Evolutionary conservation across 2,113 vertebrate species (phyloP), one percentile per base, ranked within the genome.

Genomic region (Mesembrinibis cayennensis): DNA sequence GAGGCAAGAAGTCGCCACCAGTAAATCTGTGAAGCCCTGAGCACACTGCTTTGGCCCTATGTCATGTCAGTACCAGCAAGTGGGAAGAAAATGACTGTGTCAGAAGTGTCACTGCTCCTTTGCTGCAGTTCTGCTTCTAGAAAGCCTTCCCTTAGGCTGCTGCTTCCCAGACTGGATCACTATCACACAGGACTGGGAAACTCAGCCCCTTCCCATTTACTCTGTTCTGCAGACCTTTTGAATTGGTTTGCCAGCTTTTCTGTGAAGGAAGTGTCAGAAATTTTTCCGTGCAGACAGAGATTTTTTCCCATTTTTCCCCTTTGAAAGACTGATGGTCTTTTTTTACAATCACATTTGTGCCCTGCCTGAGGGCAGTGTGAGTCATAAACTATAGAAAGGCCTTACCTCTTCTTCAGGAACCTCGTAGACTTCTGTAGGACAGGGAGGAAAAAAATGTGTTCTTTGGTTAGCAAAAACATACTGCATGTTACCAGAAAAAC

Each of bases 321-420:
- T 50, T 53, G 30, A 86, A 81, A 74, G 87, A 4, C 23, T 63
- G 49, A 47, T 76, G 18, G 44, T 44, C 9, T 26, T 45, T 56
- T 65, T 62, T 71, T 22, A 61, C 32, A 71, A 30, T 78, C 73
- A 79, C 42, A 34, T 67, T 67, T 76, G 34, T 61, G 44, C 20
- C 50, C 83, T 73, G 45, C 49, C 53, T 47, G 36, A 78, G 58
- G 45, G 53, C 36, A 86, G 10, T 34, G 34, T 0, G 1, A 91
- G 29, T 79, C 36, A 71, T 9, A 55, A 59, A 53, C 52, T 44
- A 13, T 0, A 50, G 30, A 85, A 85, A 66, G 30, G n/a, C n/a
- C 96, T 93, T 96, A 99, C 98, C 98, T 98, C 97, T 66, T 95
- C 94, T 78, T 99, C 98, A 79, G 98, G 98, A 90, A 98, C 96